phyloP scores from a whole-genome alignment of 2,888 invertebrate species.

The Netelia fuscicornis region DNA sequence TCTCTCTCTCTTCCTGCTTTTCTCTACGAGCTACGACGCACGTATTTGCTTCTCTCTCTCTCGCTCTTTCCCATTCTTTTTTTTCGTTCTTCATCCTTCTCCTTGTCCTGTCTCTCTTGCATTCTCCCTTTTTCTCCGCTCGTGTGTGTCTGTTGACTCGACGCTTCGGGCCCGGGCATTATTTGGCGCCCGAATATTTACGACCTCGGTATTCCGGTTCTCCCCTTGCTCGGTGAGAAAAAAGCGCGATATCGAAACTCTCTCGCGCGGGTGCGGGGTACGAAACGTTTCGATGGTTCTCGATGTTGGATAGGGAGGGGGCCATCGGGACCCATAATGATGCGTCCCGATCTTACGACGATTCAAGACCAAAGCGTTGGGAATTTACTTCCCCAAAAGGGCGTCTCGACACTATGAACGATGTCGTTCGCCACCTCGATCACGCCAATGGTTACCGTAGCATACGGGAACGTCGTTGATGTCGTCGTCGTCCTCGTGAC shows the following conservation, averaged over 20 bases:
- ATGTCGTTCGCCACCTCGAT: constrained; percentile 41
- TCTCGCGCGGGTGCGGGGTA: neutral
- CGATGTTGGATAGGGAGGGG: constrained; percentile 71
- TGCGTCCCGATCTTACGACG: constrained; percentile 80
- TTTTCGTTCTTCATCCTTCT: constrained; percentile 40
- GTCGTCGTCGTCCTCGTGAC: constrained; percentile 14
- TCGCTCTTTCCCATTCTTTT: constrained; percentile 17
- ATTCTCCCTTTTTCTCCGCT: constrained; percentile 42
- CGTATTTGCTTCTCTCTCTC: neutral
- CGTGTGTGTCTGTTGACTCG: constrained; percentile 69
- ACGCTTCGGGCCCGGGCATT: constrained; percentile 80
- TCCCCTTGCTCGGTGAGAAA: constrained; percentile 63
- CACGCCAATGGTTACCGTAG: constrained; percentile 21
- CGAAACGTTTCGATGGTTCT: constrained; percentile 28
- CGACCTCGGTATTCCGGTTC: constrained; percentile 78
- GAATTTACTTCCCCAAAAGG: constrained; percentile 77
- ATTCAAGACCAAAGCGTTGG: constrained; percentile 75
- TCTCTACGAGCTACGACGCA: too few relatives aligned
- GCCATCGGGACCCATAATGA: constrained; percentile 77
- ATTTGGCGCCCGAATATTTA: constrained; percentile 84
- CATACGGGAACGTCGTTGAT: constrained; percentile 45
- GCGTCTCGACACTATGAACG: constrained; percentile 53
- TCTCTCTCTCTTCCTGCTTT: too few relatives aligned
- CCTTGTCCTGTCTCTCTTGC: constrained; percentile 41
- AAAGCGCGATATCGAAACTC: constrained; percentile 26